Conservation (phyloP, 2,888 invertebrate genomes). For the Hirtodrosophila trivittata region DNA sequence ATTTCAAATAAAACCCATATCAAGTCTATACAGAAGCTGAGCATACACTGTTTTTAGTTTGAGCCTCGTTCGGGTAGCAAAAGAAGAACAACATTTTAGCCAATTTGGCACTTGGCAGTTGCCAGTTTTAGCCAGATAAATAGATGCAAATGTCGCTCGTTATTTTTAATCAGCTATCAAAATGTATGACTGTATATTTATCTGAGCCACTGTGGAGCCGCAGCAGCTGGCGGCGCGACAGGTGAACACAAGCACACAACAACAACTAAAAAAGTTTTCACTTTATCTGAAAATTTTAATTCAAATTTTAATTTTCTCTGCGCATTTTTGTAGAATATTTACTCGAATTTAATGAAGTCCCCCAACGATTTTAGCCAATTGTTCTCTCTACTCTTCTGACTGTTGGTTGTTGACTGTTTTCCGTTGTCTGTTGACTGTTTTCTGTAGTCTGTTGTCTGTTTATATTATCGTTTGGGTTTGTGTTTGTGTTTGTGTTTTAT, state of each 20-base stretch:
- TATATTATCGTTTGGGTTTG: neutral
- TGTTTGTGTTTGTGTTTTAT: conserved; percentile 25
- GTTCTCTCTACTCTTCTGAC: too few relatives aligned
- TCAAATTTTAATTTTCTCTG: conserved; percentile 43
- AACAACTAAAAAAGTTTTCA: conserved; percentile 20
- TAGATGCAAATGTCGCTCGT: conserved; percentile 64
- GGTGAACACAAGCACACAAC: conserved; percentile 50
- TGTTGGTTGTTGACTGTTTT: too few relatives aligned
- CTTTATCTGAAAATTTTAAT: conserved; percentile 28
- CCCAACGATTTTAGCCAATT: conserved; percentile 24
- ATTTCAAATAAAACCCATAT: too few relatives aligned
- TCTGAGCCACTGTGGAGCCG: conserved; percentile 18
- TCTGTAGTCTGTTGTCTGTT: conserved; percentile 2
- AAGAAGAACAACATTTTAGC: conserved; percentile 7
- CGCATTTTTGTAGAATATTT: conserved; percentile 46
- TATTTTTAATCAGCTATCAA: conserved; percentile 77
- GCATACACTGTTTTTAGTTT: too few relatives aligned
- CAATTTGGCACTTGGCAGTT: conserved; percentile 4
- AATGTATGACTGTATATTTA: conserved; percentile 74
- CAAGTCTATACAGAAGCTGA: too few relatives aligned
- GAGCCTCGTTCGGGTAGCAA: too few relatives aligned
- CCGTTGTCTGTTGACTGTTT: conserved; percentile 5
- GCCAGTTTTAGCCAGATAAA: conserved; percentile 49
- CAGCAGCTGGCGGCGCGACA: conserved; percentile 1
- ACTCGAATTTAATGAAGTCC: conserved; percentile 56